Evolutionary conservation across 2,113 vertebrate species (phyloP), one percentile per base, ranked within the genome.

Genomic region (Festucalex cinctus): DNA sequence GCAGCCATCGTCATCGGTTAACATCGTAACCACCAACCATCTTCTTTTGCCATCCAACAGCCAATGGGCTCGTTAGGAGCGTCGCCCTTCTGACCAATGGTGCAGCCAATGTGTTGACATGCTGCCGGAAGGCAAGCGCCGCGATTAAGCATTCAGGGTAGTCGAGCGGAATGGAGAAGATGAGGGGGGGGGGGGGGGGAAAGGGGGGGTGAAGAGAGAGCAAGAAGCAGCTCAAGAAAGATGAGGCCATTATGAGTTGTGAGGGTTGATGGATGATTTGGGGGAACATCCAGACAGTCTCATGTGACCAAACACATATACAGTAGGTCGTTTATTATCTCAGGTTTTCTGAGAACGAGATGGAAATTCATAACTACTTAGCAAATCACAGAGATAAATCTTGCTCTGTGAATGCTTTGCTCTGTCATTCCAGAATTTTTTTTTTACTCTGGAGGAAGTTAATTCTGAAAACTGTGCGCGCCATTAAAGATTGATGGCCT

Each of bases 101-200:
- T 48, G 65, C 51, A 48, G 37, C 64, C 65, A 74, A 51, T 64
- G 24, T 91, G 85, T 91, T 90, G 85, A 84, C 85, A 65, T 80
- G 74, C 76, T 85, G 76, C 79, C 75, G 76, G 85, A 90, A 90
- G 85, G 86, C 80, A 67, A 70, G 35, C 73, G 46, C 75, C 72
- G 28, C 78, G 79, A 89, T 90, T 89, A 91, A 73, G 77, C 77
- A 88, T 91, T 83, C 88, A 88, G 88, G 80, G 76, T 81, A 87
- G 83, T 81, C 69, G 65, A 89, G 88, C 69, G 73, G 84, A 87
- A 88, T 83, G 78, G 57, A 70, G 41, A 63, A 62, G 77, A 70
- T 51, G 48, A 22, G 43, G 43, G 16, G 5, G 5, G 1, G 14
- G 4, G n/a, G 74, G 62, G 61, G 51, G 37, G 65, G 46, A 59